phyloP scores from a whole-genome alignment of 2,113 vertebrate genomes.

The Holacanthus passer region DNA sequence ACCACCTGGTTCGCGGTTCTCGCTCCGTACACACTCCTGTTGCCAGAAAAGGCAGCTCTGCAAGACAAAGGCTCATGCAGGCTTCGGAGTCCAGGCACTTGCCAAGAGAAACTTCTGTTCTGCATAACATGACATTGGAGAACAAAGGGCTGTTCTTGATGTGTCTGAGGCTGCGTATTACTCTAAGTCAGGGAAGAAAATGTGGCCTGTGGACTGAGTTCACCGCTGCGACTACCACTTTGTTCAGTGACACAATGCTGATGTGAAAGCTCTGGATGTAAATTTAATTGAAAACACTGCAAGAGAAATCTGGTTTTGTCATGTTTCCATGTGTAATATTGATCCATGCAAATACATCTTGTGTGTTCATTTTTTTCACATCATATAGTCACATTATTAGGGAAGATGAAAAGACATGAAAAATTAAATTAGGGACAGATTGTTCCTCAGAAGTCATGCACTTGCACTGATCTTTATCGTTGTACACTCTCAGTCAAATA shows the following conservation, averaged over 20 bases:
- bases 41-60: conserved; percentile 71
- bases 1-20: conserved; percentile 68
- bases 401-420: neutral
- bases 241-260: neutral
- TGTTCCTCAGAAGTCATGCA: neutral
- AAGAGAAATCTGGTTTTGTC: neutral
- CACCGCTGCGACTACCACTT: neutral
- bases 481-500: too few relatives aligned
- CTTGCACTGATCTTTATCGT: neutral
- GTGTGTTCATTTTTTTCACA: neutral
- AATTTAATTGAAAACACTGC: neutral
- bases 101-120: conserved; percentile 79
- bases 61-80: conserved; percentile 72
- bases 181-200: conserved; percentile 28
- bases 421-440: neutral
- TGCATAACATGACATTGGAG: conserved; percentile 65
- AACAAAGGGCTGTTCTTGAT: conserved; percentile 72
- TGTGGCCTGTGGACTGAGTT: neutral
- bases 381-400: neutral
- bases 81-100: conserved; percentile 4
- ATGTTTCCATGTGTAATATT: neutral
- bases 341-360: neutral
- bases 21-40: conserved; percentile 38
- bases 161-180: conserved; percentile 49
- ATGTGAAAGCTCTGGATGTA: neutral